These are phyloP conservation scores for Muntiacus reevesi DNA, from an alignment of 2,113 vertebrate species.

Conservation along the genomic window DNA sequence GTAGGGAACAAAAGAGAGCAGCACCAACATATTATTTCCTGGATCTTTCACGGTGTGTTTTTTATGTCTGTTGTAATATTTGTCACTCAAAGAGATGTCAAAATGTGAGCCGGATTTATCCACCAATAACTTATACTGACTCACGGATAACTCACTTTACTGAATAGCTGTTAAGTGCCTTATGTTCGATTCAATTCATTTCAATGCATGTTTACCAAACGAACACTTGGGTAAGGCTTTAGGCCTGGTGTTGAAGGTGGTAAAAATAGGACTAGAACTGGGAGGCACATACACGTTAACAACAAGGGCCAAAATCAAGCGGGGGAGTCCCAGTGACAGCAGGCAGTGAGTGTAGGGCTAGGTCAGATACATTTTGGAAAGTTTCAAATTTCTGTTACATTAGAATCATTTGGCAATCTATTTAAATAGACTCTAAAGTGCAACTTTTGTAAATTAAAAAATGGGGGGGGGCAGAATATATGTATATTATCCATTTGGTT, in stretches of 20 bases:
- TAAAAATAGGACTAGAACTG: background rate
- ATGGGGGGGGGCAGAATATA: background rate
- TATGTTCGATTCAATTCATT: background rate
- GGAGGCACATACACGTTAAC: background rate
- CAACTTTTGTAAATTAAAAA: background rate
- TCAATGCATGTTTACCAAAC: background rate
- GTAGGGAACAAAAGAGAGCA: constrained; percentile 60
- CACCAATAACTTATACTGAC: background rate
- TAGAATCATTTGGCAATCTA: background rate
- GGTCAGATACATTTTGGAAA: background rate
- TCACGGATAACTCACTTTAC: background rate
- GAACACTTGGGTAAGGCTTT: background rate
- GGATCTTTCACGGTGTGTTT: background rate
- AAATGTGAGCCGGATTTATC: constrained; percentile 3
- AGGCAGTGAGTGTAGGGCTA: background rate
- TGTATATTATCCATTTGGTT: background rate
- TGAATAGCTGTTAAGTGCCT: background rate
- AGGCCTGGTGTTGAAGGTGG: background rate
- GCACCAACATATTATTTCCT: constrained; percentile 21
- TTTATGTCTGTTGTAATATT: background rate
- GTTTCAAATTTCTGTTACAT: background rate
- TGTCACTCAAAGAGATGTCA: background rate
- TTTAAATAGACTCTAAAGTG: background rate
- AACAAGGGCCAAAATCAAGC: background rate
- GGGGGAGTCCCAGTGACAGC: background rate